These are phyloP conservation scores for Drosophila mimica DNA, from an alignment of 2,888 invertebrate genomes.

Conservation along the genomic window DNA sequence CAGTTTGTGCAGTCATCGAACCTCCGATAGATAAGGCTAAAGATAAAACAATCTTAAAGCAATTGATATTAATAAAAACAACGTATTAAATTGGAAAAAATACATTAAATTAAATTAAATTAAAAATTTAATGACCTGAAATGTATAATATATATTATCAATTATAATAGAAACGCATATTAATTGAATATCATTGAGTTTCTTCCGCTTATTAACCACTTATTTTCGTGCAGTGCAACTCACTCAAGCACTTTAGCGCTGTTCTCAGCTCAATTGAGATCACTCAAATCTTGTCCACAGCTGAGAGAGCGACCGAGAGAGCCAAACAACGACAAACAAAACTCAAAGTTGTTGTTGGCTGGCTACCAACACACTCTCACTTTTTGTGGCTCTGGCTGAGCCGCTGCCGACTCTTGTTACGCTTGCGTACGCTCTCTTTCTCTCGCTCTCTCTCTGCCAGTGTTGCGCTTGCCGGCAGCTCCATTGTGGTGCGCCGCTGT, in stretches of 20 bases:
- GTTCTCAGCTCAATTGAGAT: slow-evolving; percentile 37
- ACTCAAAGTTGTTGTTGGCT: slow-evolving; percentile 7
- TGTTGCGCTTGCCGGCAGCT: slow-evolving; percentile 33
- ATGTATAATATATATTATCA: no score
- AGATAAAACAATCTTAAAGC: not conserved
- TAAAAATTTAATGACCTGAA: not conserved
- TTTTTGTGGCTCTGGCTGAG: slow-evolving; percentile 28
- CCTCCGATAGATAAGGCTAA: slow-evolving; percentile 1
- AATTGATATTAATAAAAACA: not conserved
- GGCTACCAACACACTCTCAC: slow-evolving; percentile 47
- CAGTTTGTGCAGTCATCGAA: slow-evolving; percentile 18
- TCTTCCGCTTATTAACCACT: not conserved
- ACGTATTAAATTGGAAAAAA: not conserved
- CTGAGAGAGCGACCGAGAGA: slow-evolving; percentile 9
- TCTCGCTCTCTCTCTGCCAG: not conserved
- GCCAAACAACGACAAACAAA: slow-evolving; percentile 19
- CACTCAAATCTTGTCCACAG: slow-evolving; percentile 19
- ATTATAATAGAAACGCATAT: not conserved
- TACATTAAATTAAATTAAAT: not conserved
- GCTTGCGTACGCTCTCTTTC: slow-evolving; percentile 50
- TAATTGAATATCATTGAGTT: not conserved
- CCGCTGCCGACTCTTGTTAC: slow-evolving; percentile 27
- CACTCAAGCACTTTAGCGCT: not conserved
- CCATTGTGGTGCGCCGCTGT: slow-evolving; percentile 31
- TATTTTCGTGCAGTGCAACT: slow-evolving; percentile 31